These are phyloP conservation scores for Drosophila subsilvestris DNA, from an alignment of 2,888 invertebrate species.

Conservation along the genomic window DNA sequence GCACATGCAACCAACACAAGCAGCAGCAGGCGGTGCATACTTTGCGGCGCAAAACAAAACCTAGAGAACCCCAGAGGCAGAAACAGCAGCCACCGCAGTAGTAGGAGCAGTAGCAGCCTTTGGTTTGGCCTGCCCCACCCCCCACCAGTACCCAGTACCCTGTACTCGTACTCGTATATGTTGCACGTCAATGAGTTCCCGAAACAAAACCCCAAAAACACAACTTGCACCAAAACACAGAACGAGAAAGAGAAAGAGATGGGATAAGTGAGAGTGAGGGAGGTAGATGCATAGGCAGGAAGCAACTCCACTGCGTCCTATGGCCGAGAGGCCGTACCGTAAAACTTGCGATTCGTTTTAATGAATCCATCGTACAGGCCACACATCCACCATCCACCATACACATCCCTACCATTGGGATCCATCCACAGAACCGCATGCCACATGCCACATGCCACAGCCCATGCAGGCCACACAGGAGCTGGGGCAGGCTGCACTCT, in stretches of 20 bases:
- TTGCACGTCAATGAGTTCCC: slow-evolving; percentile 75
- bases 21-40: slow-evolving; percentile 77
- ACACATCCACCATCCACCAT: slow-evolving; percentile 14
- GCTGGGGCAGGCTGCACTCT: background rate
- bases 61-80: slow-evolving; percentile 53
- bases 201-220: slow-evolving; percentile 60
- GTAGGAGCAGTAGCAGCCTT: slow-evolving; percentile 7
- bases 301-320: background rate
- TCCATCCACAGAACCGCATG: slow-evolving; percentile 12
- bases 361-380: slow-evolving; percentile 73
- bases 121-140: background rate
- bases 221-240: slow-evolving; percentile 28
- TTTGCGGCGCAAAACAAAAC: slow-evolving; percentile 77
- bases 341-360: slow-evolving; percentile 79
- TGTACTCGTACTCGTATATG: slow-evolving; percentile 29
- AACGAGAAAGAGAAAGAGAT: slow-evolving; percentile 4
- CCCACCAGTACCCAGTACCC: slow-evolving; percentile 3
- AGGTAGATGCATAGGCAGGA: background rate
- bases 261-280: background rate
- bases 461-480: slow-evolving; percentile 59
- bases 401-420: slow-evolving; percentile 14
- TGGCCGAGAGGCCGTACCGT: slow-evolving; percentile 47
- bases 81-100: slow-evolving; percentile 33
- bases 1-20: slow-evolving; percentile 65
- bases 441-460: background rate